These are phyloP conservation scores for Burhinus oedicnemus DNA, from an alignment of 2,113 vertebrate genomes.

Conservation along the genomic window DNA sequence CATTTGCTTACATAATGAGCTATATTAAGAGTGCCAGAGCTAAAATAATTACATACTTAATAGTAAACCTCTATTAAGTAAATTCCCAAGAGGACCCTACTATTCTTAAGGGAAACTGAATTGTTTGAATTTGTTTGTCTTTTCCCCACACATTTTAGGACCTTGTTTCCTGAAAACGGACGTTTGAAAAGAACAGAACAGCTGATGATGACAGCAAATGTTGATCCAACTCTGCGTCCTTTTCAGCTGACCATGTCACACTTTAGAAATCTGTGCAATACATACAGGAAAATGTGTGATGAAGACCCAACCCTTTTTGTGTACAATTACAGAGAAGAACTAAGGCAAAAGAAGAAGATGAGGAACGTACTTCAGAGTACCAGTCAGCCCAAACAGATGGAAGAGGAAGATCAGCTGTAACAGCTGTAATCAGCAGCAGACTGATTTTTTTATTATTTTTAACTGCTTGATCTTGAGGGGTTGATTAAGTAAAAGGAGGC, in stretches of 20 bases:
- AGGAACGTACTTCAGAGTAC: neutral
- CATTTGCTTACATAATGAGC: neutral
- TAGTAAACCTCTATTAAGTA: neutral
- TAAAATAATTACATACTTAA: neutral
- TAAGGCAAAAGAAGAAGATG: constrained; percentile 68
- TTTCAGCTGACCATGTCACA: constrained; percentile 85
- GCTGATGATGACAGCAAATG: constrained; percentile 82
- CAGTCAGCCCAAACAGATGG: neutral
- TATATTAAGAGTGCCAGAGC: neutral
- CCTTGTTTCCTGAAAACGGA: constrained; percentile 87
- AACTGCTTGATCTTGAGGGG: neutral
- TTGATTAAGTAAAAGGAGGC: neutral
- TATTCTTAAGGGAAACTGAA: neutral
- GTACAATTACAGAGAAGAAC: constrained; percentile 90
- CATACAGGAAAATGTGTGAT: constrained; percentile 85
- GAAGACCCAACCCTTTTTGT: constrained; percentile 78
- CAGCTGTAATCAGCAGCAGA: neutral
- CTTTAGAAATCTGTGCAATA: constrained; percentile 82
- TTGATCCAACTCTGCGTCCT: constrained; percentile 89
- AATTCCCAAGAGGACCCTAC: neutral
- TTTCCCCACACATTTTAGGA: constrained; percentile 69
- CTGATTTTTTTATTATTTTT: neutral
- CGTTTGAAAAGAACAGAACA: constrained; percentile 81
- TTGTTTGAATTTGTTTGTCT: neutral
- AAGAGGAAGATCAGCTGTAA: neutral